Base-by-base conservation (phyloP, 2,113 vertebrate genomes). In the Indri indri region DNA sequence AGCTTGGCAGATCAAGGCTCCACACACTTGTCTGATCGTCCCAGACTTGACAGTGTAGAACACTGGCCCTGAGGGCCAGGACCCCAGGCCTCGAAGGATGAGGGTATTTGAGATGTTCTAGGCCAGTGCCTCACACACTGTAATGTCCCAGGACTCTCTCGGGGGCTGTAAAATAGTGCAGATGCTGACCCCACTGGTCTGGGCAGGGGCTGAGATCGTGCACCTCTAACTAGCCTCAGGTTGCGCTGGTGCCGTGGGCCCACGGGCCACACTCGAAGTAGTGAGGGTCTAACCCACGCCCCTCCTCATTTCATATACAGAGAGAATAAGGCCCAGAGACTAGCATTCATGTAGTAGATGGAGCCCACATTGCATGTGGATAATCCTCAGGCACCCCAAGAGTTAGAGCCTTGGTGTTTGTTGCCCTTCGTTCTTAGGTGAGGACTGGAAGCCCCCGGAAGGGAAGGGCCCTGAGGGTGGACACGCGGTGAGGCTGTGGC, bases 11-110 rank as follows among this genome's bases (percentile, higher is more conserved):
- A 14, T 52, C 37, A 66, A 65, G 59, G 23, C 25, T 42, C 30
- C 32, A 0, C 8, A 18, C 6, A 13, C 37, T 70, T 63, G 12
- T 8, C 10, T 16, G 45, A 37, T 40, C 37, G 45, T 32, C 70
- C 1, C 57, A 32, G 25, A 63, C n/a, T 25, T 32, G 18, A 32
- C 34, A 34, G 71, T 1, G 2, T 57, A 50, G n/a, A n/a, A 30
- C 52, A 45, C 2, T 12, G 59, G n/a, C 20, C 54, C 68, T 45
- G 37, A 18, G 66, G 0, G 0, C 11, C 10, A 42, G n/a, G 32
- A 13, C 68, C n/a, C 8, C 9, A 45, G 40, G 66, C 17, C 40
- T 50, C 74, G 23, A 74, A 6, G 14, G 34, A 83, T 37, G 40
- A 50, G 16, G 22, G 54, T 11, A 25, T 30, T 54, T 0, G 0